Base-by-base conservation (phyloP, 2,888 invertebrate species). In the Ophion ventricosus region DNA sequence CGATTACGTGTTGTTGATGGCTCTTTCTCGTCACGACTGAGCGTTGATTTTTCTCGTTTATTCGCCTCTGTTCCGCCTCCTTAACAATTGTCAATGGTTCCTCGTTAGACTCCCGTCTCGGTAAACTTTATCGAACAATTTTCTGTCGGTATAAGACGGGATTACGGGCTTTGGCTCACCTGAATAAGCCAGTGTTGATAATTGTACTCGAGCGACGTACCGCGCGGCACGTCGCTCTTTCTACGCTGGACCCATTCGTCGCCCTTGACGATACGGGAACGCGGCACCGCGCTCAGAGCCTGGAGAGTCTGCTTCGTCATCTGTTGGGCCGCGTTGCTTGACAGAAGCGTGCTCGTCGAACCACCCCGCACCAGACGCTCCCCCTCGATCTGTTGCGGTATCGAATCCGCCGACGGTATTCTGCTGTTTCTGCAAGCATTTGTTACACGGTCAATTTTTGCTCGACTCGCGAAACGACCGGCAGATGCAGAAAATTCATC, bases 131-230 rank as follows among this genome's bases (percentile, higher is more conserved):
- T 10, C 40, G 40, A 40, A 40, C 8, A 40, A 40, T 10, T 40
- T 40, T 40, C 40, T 10, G 72, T 25, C 7, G 14, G n/a, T 8
- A 17, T 26, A 20, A 56, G 1, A 1, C 7, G 54, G 0, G 2
- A n/a, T 56, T 29, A 17, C 10, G 10, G 5, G 14, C 87, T 89
- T 89, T 35, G 35, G 35, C 35, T 35, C 35, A 96, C 96, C 94
- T 97, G 97, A 91, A 98, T 96, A n/a, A 98, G 94, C 98, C 98
- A 98, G 92, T 98, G 98, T 89, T 98, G 97, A 90, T 96, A 96
- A 90, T 96, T 96, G 88, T 95, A 96, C 88, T 95, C 95, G 67
- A 93, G 91, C 43, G 49, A 49, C 14, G 91, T 89, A 8, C 90
- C 91, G 25, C 93, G 88, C 23, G 93, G 93, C 3, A 92, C 89